phyloP scores from a whole-genome alignment of 2,888 invertebrate species.

The Mactromeris polynyma region DNA sequence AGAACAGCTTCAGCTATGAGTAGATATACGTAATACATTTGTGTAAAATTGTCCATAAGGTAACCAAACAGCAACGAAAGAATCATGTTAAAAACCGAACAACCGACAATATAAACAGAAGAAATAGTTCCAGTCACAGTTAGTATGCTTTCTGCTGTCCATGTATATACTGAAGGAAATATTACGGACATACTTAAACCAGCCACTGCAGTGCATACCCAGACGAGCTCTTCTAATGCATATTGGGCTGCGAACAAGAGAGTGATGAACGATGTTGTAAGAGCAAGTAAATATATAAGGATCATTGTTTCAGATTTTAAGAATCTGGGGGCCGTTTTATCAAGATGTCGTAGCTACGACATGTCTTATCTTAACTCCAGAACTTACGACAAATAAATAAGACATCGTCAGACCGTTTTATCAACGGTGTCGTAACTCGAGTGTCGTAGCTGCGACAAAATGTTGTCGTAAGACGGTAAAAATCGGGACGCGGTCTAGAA shows the following conservation, averaged over 20 bases:
- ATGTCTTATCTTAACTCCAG: too few relatives aligned
- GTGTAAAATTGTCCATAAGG: conserved; percentile 58
- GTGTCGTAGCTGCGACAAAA: too few relatives aligned
- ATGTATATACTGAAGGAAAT: conserved; percentile 57
- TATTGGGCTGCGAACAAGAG: conserved; percentile 45
- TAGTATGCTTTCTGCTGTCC: conserved; percentile 65
- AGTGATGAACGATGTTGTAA: conserved; percentile 40
- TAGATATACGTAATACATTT: conserved; percentile 54
- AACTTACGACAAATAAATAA: too few relatives aligned
- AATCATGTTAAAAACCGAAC: conserved; percentile 55
- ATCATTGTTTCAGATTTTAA: conserved; percentile 84
- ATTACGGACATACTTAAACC: conserved; percentile 63
- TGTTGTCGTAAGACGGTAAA: too few relatives aligned
- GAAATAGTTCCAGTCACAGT: conserved; percentile 60
- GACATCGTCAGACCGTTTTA: too few relatives aligned
- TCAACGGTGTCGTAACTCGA: too few relatives aligned
- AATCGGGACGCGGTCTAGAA: too few relatives aligned
- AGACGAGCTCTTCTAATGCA: conserved; percentile 42
- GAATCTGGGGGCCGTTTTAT: too few relatives aligned
- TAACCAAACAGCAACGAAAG: conserved; percentile 57
- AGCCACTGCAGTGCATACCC: conserved; percentile 52
- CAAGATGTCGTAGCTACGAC: too few relatives aligned
- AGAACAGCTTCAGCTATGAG: conserved; percentile 41
- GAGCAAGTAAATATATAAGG: conserved; percentile 50
- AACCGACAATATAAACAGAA: conserved; percentile 49